Base-by-base conservation (phyloP, 2,797 vertebrate genomes). In the Rhinatrema bivittatum region DNA sequence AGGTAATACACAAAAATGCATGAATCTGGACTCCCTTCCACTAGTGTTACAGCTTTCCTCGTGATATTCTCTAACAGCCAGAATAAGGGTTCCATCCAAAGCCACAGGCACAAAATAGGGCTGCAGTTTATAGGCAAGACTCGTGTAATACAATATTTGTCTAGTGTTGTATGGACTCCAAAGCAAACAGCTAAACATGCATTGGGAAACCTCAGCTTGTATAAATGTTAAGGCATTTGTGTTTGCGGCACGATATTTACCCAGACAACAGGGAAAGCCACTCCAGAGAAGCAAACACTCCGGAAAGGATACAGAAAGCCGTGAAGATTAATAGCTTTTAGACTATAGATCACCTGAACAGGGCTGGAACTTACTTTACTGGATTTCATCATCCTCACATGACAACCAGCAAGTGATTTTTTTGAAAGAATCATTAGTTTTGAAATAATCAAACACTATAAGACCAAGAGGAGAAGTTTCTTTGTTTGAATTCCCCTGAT, bases 231-330 rank as follows among this genome's bases (percentile, higher is more conserved):
- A 53, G 39, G 42, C 21, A 1, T 34, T 40, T 49, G 46, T 66
- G 39, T 68, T 70, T 68, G 61, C 52, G 57, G 32, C 51, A 65
- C 50, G 52, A 43, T 56, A 57, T 63, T 74, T 70, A 36, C 30
- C 69, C 23, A 70, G 53, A 69, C 50, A 49, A 6, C 56, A 55
- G 35, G 52, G 34, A 63, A 69, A 74, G 56, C 32, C 49, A 66
- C 54, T 49, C 38, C 45, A 53, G 25, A 0, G 28, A 58, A 67
- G 39, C 56, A 59, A 75, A 73, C 27, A 64, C 63, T 37, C 29
- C 55, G 42, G 32, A 26, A 50, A 49, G 48, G 56, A 44, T 31
- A 50, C 39, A 55, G 20, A 55, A 52, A 58, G 32, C 41, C 44
- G 29, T 15, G 59, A 51, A 46, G 46, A 62, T 28, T 45, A 47